Percentiles rank a stretch among this genome's conserved stretches.
Conservation (phyloP, 2,113 vertebrate genomes). For the Synodontis membranacea region DNA sequence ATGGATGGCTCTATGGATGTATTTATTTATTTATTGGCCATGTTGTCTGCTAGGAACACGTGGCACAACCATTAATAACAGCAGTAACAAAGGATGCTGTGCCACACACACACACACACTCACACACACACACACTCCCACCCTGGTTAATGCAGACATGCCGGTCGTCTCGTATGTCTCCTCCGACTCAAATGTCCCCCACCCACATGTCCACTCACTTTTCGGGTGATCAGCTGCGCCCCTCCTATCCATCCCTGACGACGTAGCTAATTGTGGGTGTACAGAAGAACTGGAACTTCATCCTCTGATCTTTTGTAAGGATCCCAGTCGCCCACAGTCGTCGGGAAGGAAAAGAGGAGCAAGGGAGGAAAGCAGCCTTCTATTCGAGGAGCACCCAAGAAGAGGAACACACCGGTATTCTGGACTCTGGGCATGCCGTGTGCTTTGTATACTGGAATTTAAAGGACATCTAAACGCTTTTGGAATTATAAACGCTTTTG, state of each 20-base stretch:
- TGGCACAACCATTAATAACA: constrained; percentile 1
- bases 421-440: constrained; percentile 37
- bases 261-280: constrained; percentile 89
- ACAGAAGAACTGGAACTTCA: constrained; percentile 81
- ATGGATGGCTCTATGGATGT: no score
- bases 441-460: constrained; percentile 59
- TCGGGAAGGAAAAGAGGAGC: constrained; percentile 59
- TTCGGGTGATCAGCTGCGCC: constrained; percentile 71
- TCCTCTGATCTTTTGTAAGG: constrained; percentile 74
- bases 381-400: background rate
- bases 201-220: constrained; percentile 69
- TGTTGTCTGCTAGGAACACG: constrained; percentile 1
- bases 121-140: background rate
- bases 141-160: background rate
- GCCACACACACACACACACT: background rate
- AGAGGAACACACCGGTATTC: background rate
- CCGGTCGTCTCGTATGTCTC: constrained; percentile 26
- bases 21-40: background rate
- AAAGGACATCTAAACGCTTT: constrained; percentile 21
- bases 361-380: constrained; percentile 17
- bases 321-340: constrained; percentile 65
- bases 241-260: constrained; percentile 86
- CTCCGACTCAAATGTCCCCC: constrained; percentile 8
- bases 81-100: background rate
- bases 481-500: constrained; percentile 63